Percentiles rank a stretch among this genome's conserved stretches.
Evolutionary conservation across 2,113 vertebrate genomes (phyloP).

Genomic region (Gnathonemus echidnorhynchus): DNA sequence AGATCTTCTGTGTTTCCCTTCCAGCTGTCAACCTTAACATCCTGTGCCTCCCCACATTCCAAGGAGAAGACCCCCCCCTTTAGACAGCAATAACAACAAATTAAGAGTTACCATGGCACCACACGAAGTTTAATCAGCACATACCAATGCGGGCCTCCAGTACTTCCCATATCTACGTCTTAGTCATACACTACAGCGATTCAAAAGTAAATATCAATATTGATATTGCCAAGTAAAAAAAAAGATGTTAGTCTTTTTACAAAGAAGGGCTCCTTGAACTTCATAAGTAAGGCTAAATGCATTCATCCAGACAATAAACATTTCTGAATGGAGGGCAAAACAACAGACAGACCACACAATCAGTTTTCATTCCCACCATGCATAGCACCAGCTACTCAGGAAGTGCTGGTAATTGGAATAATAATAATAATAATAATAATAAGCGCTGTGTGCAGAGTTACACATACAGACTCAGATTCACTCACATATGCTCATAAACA

Average conservation of each 20-base stretch:
- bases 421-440: slow-evolving; percentile 14
- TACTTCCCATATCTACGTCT: slow-evolving; percentile 29
- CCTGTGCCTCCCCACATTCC: background rate
- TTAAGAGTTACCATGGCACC: slow-evolving; percentile 26
- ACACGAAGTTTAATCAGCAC: slow-evolving; percentile 45
- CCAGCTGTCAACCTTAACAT: background rate
- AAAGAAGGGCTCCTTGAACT: background rate
- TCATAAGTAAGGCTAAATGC: background rate
- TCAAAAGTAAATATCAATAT: slow-evolving; percentile 5
- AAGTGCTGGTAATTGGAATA: background rate
- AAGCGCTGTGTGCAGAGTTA: background rate
- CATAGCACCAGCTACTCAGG: background rate
- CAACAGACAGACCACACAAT: background rate
- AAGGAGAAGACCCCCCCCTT: slow-evolving; percentile 23
- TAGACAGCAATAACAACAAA: slow-evolving; percentile 28
- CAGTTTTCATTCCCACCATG: background rate
- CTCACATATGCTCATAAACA: slow-evolving; percentile 17
- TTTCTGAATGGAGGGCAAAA: background rate
- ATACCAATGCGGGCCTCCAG: slow-evolving; percentile 47
- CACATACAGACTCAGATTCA: slow-evolving; percentile 23
- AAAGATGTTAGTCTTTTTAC: background rate
- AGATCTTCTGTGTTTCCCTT: background rate
- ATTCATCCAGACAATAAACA: background rate
- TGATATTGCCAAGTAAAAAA: slow-evolving; percentile 18
- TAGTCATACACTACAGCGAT: background rate